Evolutionary conservation across 2,113 vertebrate species (phyloP), one percentile per base, ranked within the genome.

Genomic region (Archocentrus centrarchus): DNA sequence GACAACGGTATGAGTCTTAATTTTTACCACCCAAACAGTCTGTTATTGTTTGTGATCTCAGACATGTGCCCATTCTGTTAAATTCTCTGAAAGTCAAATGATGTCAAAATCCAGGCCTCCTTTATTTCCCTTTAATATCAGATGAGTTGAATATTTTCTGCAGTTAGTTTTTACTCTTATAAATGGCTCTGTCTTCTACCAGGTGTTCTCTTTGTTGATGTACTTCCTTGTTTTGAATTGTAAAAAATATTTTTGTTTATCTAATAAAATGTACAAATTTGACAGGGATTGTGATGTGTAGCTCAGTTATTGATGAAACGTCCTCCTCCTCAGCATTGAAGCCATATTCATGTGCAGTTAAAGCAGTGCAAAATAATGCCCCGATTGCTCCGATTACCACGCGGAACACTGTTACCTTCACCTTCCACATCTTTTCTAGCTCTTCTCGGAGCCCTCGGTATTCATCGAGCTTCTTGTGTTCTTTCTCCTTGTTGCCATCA

Each of bases 181-280:
- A 59, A 53, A 55, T 9, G 50, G 35, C 79, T 59, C 57, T 18
- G 1, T 53, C 53, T 76, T 66, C 75, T 75, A 44, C 44, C 77
- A 53, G 76, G 3, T 82, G 76, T 47, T 87, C 55, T 80, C 15
- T 20, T 75, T 75, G 60, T 82, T 47, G 11, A 75, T 59, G 77
- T 77, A 59, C 63, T 83, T 89, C 47, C 60, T 83, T 37, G 22
- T 92, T 89, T 30, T 88, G 55, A 66, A 57, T 85, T 89, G 86
- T 91, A 76, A 78, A 92, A 57, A 79, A 37, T 37, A 59, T 83
- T 84, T 90, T 91, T 86, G 84, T 94, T 93, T 92, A 60, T 93
- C 75, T 81, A 94, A 93, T 91, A 94, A 93, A 94, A 92, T 24
- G 50, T 70, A 83, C 2, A 62, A 79, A 88, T 57, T 53, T 64